Evolutionary conservation across 2,113 vertebrate genomes (phyloP).

Genomic region (Psephotus haematonotus): DNA sequence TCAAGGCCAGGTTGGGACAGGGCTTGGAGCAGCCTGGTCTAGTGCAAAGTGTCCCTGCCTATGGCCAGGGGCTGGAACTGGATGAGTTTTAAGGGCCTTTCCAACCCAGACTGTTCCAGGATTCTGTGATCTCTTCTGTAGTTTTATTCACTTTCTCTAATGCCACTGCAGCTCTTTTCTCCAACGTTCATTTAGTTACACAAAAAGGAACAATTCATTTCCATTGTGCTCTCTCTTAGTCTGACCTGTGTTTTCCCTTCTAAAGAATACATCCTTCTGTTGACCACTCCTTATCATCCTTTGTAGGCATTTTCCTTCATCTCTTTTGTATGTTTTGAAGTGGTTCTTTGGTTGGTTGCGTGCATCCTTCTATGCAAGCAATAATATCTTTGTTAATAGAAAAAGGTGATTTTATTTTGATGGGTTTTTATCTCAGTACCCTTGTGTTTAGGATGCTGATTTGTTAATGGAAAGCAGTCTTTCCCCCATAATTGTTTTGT

Average conservation of each 20-base stretch:
- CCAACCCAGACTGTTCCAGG: neutral
- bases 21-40: neutral
- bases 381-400: neutral
- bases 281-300: neutral
- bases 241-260: neutral
- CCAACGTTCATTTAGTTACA: neutral
- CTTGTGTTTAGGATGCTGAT: neutral
- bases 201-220: neutral
- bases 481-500: neutral
- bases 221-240: neutral
- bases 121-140: neutral
- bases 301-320: neutral
- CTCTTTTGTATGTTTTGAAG: neutral
- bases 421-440: neutral
- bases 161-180: neutral
- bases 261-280: neutral
- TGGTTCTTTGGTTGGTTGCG: neutral
- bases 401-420: neutral
- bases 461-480: conserved; percentile 41
- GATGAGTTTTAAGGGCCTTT: neutral
- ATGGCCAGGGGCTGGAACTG: neutral
- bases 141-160: neutral
- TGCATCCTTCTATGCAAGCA: neutral
- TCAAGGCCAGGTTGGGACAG: neutral
- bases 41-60: neutral